A percentile compares a stretch with the other conserved stretches of the same genome.
These are phyloP conservation scores for Charina bottae DNA, from an alignment of 2,113 vertebrate species.

Conservation along the genomic window DNA sequence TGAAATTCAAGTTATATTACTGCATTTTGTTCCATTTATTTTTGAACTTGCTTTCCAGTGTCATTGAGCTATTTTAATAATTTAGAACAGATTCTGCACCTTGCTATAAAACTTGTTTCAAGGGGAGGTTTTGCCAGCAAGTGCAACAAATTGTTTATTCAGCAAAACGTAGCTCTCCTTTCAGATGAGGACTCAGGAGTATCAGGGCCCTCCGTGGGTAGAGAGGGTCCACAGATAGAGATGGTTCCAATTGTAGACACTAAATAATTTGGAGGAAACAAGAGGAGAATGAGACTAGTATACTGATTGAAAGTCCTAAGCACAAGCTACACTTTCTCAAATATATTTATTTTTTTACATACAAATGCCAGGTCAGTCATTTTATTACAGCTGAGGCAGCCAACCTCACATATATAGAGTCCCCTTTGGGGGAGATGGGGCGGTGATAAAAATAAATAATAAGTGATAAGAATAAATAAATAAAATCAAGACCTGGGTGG, in stretches of 20 bases:
- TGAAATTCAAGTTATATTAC: slow-evolving; percentile 3
- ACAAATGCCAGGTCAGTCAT: neutral
- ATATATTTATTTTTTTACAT: neutral
- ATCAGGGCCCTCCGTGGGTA: neutral
- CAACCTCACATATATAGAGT: neutral
- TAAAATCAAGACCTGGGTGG: neutral
- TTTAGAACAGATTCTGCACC: neutral
- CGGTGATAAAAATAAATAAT: too few species aligned
- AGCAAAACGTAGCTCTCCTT: neutral
- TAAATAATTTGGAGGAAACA: neutral
- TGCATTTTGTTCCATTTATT: neutral
- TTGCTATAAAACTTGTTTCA: neutral
- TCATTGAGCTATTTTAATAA: neutral
- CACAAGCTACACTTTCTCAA: neutral
- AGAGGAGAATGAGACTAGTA: neutral
- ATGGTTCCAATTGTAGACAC: neutral
- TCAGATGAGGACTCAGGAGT: neutral
- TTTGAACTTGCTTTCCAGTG: neutral
- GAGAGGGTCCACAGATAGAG: neutral
- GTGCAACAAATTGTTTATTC: neutral
- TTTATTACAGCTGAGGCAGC: neutral
- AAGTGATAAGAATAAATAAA: too few species aligned
- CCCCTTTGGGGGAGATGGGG: too few species aligned
- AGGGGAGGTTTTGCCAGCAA: neutral
- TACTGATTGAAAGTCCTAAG: neutral